Evolutionary conservation across 1,140 invertebrate genomes (phyloP).

Genomic region (Periplaneta americana): DNA sequence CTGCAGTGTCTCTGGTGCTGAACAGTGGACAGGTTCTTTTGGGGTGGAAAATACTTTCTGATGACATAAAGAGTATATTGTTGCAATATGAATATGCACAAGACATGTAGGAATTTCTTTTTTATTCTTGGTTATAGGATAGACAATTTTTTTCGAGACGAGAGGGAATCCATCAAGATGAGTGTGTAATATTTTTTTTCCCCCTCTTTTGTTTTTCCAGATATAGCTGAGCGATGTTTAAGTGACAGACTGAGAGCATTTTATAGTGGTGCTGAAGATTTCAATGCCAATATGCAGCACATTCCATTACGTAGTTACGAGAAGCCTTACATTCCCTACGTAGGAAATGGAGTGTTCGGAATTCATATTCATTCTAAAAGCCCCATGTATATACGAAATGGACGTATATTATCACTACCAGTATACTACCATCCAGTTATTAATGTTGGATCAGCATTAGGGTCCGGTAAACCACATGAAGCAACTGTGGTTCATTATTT

Average conservation of each 20-base stretch:
- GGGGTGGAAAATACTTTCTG: no score
- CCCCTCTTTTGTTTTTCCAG: no score
- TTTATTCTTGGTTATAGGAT: no score
- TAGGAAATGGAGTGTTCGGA: slow-evolving; percentile 74
- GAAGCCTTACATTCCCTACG: slow-evolving; percentile 62
- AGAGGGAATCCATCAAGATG: no score
- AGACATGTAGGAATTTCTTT: no score
- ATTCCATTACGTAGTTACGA: slow-evolving; percentile 47
- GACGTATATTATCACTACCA: slow-evolving; percentile 62
- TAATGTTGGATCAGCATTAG: slow-evolving; percentile 43
- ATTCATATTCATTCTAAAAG: slow-evolving; percentile 55
- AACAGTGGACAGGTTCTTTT: no score
- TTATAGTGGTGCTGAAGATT: slow-evolving; percentile 49
- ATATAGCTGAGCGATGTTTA: slow-evolving; percentile 55
- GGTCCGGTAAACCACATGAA: slow-evolving; percentile 43
- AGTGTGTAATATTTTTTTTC: no score
- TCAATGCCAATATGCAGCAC: slow-evolving; percentile 63
- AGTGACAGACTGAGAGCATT: slow-evolving; percentile 54
- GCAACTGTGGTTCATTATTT: slow-evolving; percentile 58
- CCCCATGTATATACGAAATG: slow-evolving; percentile 60
- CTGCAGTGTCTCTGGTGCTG: no score
- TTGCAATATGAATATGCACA: no score
- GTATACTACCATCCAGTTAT: slow-evolving; percentile 71
- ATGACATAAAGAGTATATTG: no score
- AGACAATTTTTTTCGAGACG: no score